phyloP scores from a whole-genome alignment of 2,888 invertebrate genomes.

The Unio delphinus region DNA sequence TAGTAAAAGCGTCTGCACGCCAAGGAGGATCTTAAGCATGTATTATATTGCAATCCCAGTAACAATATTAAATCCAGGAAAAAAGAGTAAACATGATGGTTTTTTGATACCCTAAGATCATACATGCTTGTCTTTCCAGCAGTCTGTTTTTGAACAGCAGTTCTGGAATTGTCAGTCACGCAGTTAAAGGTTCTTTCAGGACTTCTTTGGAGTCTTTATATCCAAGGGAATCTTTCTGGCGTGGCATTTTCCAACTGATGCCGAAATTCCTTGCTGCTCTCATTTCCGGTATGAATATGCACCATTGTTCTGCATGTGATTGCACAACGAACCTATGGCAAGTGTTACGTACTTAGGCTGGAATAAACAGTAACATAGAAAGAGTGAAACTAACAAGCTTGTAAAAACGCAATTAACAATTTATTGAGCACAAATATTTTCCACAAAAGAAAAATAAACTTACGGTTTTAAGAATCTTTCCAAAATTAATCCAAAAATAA shows the following conservation, averaged over 20 bases:
- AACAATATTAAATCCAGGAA: slow-evolving; percentile 9
- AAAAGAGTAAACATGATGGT: background rate
- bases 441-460: too few relatives aligned
- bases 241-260: slow-evolving; percentile 23
- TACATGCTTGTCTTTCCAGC: background rate
- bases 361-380: too few relatives aligned
- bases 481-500: too few relatives aligned
- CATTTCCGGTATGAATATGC: slow-evolving; percentile 22
- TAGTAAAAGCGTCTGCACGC: slow-evolving; percentile 33
- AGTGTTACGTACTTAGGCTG: too few relatives aligned
- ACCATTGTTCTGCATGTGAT: slow-evolving; percentile 25
- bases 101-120: background rate
- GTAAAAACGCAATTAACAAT: too few relatives aligned
- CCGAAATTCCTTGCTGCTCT: slow-evolving; percentile 15
- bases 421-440: too few relatives aligned
- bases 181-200: slow-evolving; percentile 11
- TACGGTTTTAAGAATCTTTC: too few relatives aligned
- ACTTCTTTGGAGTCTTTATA: slow-evolving; percentile 8
- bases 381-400: too few relatives aligned
- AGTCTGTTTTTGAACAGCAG: background rate
- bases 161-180: slow-evolving; percentile 6
- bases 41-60: slow-evolving; percentile 25
- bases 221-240: slow-evolving; percentile 18
- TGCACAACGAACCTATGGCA: slow-evolving; percentile 13
- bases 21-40: slow-evolving; percentile 30